A percentile compares a stretch with the other conserved stretches of the same genome.
These are phyloP conservation scores for Saturnia japonica DNA, from an alignment of 2,888 invertebrate species.

Conservation along the genomic window DNA sequence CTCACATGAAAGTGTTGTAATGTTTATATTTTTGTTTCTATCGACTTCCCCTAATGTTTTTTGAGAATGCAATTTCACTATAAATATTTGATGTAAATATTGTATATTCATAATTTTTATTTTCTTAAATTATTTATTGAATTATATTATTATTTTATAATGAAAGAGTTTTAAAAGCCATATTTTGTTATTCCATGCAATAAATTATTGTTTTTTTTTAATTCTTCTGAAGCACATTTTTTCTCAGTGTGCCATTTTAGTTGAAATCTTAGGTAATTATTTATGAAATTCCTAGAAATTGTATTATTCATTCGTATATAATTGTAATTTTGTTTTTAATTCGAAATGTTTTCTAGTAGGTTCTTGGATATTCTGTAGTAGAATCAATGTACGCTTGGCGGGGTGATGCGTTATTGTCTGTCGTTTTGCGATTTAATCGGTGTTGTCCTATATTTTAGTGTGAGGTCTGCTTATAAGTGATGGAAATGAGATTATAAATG, in stretches of 20 bases:
- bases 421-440: conserved; percentile 17
- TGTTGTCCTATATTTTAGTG: conserved; percentile 31
- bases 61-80: conserved; percentile 60
- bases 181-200: conserved; percentile 68
- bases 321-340: conserved; percentile 38
- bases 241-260: conserved; percentile 68
- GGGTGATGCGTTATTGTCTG: conserved; percentile 49
- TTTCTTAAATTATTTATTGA: conserved; percentile 77
- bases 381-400: conserved; percentile 78
- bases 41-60: conserved; percentile 60
- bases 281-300: conserved; percentile 56
- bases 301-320: conserved; percentile 37
- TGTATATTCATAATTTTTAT: conserved; percentile 74
- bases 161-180: conserved; percentile 67
- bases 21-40: conserved; percentile 35
- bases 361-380: conserved; percentile 77
- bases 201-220: conserved; percentile 51
- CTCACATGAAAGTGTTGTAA: conserved; percentile 48
- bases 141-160: conserved; percentile 56
- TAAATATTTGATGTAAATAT: conserved; percentile 79
- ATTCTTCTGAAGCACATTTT: conserved; percentile 46
- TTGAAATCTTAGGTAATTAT: conserved; percentile 55
- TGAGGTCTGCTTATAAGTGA: conserved; percentile 28
- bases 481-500: conserved; percentile 27
- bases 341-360: conserved; percentile 64